phyloP scores from a whole-genome alignment of 2,797 vertebrate species.

The Microchirus variegatus region DNA sequence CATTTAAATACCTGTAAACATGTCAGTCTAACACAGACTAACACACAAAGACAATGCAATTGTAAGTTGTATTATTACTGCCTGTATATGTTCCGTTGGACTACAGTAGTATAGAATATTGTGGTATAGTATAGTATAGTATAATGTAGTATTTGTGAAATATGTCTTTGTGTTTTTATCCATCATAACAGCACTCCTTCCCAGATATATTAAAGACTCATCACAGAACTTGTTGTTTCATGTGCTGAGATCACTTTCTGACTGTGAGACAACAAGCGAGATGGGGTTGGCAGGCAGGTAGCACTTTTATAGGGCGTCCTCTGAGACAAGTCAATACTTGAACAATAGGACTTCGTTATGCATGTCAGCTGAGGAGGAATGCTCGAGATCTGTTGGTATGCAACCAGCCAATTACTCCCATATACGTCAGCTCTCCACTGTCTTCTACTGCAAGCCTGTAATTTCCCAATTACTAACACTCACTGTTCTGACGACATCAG shows the following conservation, averaged over 20 bases:
- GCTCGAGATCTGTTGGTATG: slow-evolving; percentile 68
- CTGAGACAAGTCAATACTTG: slow-evolving; percentile 74
- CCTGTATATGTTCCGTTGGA: too few relatives aligned
- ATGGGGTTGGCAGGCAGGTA: slow-evolving; percentile 64
- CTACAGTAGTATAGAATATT: too few relatives aligned
- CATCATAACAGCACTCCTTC: slow-evolving; percentile 30
- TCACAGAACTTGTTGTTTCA: slow-evolving; percentile 61
- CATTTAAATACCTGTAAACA: too few relatives aligned
- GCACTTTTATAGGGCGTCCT: slow-evolving; percentile 62
- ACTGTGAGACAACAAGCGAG: slow-evolving; percentile 46
- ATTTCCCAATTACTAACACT: slow-evolving; percentile 61
- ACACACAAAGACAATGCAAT: too few relatives aligned
- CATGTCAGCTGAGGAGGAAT: slow-evolving; percentile 75
- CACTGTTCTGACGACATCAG: slow-evolving; percentile 44
- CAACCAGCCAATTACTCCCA: slow-evolving; percentile 71
- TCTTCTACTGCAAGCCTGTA: slow-evolving; percentile 51
- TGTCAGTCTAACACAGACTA: too few relatives aligned
- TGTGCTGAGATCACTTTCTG: slow-evolving; percentile 52
- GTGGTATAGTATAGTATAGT: too few relatives aligned
- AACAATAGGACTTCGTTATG: slow-evolving; percentile 74
- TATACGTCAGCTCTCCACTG: slow-evolving; percentile 67
- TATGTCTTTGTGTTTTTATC: slow-evolving; percentile 15
- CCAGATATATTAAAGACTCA: slow-evolving; percentile 38
- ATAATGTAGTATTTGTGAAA: not conserved
- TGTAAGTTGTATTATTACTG: too few relatives aligned